phyloP scores from a whole-genome alignment of 1,140 invertebrate species.

The Drosophila erecta region DNA sequence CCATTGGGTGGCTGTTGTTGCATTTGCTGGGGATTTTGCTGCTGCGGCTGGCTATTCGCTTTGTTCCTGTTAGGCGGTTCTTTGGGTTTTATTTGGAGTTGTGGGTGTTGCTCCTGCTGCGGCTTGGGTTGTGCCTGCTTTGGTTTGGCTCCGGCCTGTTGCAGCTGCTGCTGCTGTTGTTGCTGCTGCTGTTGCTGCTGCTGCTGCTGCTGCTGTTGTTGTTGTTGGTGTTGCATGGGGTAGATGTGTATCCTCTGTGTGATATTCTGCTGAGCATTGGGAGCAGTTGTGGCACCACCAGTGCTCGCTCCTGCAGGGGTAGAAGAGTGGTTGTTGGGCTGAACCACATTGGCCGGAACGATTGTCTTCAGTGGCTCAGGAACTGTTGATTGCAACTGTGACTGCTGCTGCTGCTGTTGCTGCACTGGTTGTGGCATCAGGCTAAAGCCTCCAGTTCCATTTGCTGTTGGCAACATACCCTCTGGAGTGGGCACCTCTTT shows the following conservation, averaged over 20 bases:
- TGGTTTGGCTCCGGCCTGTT: slow-evolving; percentile 56
- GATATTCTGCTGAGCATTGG: slow-evolving; percentile 54
- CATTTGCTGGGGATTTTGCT: slow-evolving; percentile 22
- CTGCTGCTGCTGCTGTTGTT: slow-evolving; percentile 54
- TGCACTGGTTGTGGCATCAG: slow-evolving; percentile 71
- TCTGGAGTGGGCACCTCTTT: slow-evolving; percentile 87
- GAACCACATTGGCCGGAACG: slow-evolving; percentile 74
- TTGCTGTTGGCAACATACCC: slow-evolving; percentile 62
- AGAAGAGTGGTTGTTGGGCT: slow-evolving; percentile 79
- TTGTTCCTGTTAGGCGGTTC: slow-evolving; percentile 43
- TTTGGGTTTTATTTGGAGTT: slow-evolving; percentile 39
- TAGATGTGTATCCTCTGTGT: slow-evolving; percentile 81
- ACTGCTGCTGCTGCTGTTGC: slow-evolving; percentile 44
- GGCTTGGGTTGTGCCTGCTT: slow-evolving; percentile 40
- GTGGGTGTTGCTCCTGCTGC: slow-evolving; percentile 35
- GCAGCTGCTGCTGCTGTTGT: slow-evolving; percentile 23
- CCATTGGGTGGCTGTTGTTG: slow-evolving; percentile 36
- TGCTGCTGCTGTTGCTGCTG: slow-evolving; percentile 36
- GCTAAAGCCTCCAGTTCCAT: slow-evolving; percentile 53
- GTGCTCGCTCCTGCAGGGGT: slow-evolving; percentile 34
- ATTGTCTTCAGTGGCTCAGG: slow-evolving; percentile 43
- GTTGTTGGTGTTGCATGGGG: slow-evolving; percentile 81
- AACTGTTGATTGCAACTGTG: slow-evolving; percentile 19
- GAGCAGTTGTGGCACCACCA: slow-evolving; percentile 9
- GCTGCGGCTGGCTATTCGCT: slow-evolving; percentile 26